Percentiles rank a stretch among this genome's conserved stretches.
These are phyloP conservation scores for Branchinecta sandiegonensis DNA, from an alignment of 2,888 invertebrate genomes.

Conservation along the genomic window DNA sequence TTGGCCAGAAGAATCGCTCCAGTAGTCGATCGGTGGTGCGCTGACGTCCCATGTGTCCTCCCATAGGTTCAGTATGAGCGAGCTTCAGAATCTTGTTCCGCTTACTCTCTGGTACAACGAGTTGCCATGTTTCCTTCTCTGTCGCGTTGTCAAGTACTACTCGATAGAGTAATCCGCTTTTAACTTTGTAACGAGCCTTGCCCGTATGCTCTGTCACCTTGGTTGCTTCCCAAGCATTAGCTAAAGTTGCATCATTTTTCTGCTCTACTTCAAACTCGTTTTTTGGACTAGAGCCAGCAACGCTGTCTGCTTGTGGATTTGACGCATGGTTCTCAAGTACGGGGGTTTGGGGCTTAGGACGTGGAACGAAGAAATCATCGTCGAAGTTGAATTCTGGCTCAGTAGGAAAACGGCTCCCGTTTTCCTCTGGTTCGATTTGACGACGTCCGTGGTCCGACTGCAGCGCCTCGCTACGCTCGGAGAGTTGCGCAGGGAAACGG, in stretches of 20 bases:
- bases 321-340: too few species aligned
- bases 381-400: too few species aligned
- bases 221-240: background rate
- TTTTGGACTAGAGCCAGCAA: background rate
- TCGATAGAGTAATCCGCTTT: conserved; percentile 4
- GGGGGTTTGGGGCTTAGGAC: too few species aligned
- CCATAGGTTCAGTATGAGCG: background rate
- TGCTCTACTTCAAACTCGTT: background rate
- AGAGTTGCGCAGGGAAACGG: too few species aligned
- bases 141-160: background rate
- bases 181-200: background rate
- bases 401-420: too few species aligned
- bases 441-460: too few species aligned
- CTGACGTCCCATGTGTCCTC: background rate
- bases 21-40: background rate
- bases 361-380: too few species aligned
- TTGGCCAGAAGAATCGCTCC: background rate
- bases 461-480: too few species aligned
- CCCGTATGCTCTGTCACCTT: background rate
- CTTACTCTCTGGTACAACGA: too few species aligned
- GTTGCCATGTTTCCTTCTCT: too few species aligned
- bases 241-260: background rate
- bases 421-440: too few species aligned
- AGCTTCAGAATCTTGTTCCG: background rate
- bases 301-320: too few species aligned